Evolutionary conservation across 2,888 invertebrate genomes (phyloP).

Genomic region (Coelinius sp.): DNA sequence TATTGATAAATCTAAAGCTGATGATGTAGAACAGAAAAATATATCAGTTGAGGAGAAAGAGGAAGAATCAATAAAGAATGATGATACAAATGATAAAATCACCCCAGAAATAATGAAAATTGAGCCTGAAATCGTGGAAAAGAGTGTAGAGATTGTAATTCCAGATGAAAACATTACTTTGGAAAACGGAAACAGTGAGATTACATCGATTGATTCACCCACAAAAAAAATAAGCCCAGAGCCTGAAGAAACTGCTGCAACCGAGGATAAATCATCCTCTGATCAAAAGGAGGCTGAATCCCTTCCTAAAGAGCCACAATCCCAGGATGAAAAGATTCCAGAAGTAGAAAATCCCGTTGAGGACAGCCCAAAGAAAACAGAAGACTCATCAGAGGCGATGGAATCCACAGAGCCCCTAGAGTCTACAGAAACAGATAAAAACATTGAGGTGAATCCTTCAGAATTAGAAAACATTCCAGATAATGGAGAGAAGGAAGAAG

Average conservation of each 20-base stretch:
- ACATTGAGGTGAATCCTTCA: constrained; percentile 1
- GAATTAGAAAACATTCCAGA: constrained; percentile 5
- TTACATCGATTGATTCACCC: neutral
- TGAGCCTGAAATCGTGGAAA: constrained; percentile 24
- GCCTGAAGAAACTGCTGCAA: neutral
- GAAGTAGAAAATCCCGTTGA: neutral
- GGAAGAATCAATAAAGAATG: constrained; percentile 22
- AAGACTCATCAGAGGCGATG: constrained; percentile 49
- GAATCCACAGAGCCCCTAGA: constrained; percentile 28
- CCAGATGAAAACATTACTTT: neutral
- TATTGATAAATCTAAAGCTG: constrained; percentile 34
- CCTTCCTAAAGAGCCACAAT: constrained; percentile 45
- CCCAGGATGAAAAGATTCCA: constrained; percentile 38
- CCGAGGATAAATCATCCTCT: neutral
- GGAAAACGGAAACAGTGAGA: neutral
- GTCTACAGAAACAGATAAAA: constrained; percentile 12
- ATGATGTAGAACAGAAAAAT: neutral
- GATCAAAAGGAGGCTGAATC: neutral
- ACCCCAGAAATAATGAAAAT: constrained; percentile 38
- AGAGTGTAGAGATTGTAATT: neutral
- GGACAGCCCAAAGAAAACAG: constrained; percentile 44
- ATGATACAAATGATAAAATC: neutral
- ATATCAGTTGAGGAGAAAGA: neutral
- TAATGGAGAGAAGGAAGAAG: neutral
- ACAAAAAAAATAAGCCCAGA: neutral